These are phyloP conservation scores for Gymnocypris eckloni DNA, from an alignment of 2,797 vertebrate species.

Conservation along the genomic window DNA sequence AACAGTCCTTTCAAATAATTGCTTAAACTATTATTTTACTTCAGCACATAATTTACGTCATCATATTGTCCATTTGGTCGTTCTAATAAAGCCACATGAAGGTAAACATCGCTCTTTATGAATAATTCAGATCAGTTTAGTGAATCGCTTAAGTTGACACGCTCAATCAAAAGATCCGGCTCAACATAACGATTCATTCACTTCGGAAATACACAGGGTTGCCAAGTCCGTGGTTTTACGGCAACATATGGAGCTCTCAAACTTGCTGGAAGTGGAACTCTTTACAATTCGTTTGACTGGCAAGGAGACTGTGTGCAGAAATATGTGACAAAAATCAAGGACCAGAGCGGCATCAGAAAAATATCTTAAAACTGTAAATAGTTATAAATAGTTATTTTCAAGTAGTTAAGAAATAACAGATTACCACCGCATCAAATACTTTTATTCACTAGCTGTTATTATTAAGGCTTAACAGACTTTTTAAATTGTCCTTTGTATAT, in stretches of 20 bases:
- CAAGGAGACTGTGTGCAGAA: neutral
- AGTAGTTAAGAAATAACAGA: neutral
- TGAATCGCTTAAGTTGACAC: neutral
- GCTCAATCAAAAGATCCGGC: neutral
- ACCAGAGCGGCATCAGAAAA: too few relatives aligned
- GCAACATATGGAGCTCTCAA: neutral
- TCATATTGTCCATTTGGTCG: too few relatives aligned
- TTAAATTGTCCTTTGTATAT: neutral
- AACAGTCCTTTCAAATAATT: neutral
- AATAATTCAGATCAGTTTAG: neutral
- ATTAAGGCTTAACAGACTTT: too few relatives aligned
- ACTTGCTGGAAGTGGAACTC: neutral
- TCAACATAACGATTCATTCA: neutral
- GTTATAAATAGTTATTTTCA: neutral
- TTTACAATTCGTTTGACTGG: neutral
- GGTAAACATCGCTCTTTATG: neutral
- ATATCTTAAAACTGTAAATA: neutral
- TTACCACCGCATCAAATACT: neutral
- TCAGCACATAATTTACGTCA: neutral
- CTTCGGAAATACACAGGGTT: neutral
- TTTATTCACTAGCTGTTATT: neutral
- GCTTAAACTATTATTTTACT: neutral
- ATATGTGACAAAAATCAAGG: too few relatives aligned
- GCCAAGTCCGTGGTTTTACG: neutral
- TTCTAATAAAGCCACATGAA: neutral